Evolutionary conservation across 2,888 invertebrate genomes (phyloP).

Genomic region (Agrotis exclamationis): DNA sequence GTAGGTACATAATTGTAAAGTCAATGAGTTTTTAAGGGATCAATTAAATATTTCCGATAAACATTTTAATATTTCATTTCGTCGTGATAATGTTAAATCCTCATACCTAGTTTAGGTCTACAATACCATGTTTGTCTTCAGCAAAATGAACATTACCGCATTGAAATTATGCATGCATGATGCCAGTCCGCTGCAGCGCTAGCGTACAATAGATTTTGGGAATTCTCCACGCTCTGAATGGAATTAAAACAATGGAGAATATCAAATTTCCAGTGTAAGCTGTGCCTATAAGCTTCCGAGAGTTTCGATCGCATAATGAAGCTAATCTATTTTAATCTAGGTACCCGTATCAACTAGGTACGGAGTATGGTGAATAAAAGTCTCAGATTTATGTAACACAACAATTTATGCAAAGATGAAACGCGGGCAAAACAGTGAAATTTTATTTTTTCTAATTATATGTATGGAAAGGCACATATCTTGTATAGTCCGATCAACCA

Average conservation of each 20-base stretch:
- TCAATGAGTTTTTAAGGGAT: background rate
- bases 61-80: slow-evolving; percentile 12
- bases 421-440: background rate
- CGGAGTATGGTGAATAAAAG: background rate
- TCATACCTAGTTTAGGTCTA: slow-evolving; percentile 34
- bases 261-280: slow-evolving; percentile 62
- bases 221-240: slow-evolving; percentile 73
- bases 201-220: slow-evolving; percentile 82
- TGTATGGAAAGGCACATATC: no score
- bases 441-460: no score
- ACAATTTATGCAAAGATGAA: no score
- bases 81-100: slow-evolving; percentile 2
- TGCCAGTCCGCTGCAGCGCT: slow-evolving; percentile 64
- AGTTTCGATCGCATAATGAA: slow-evolving; percentile 46
- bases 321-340: slow-evolving; percentile 55
- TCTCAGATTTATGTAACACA: background rate
- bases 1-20: no score
- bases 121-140: slow-evolving; percentile 71
- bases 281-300: slow-evolving; percentile 64
- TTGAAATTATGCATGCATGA: slow-evolving; percentile 81
- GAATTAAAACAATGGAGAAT: slow-evolving; percentile 80
- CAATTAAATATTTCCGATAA: background rate
- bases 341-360: slow-evolving; percentile 20
- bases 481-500: no score
- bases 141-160: slow-evolving; percentile 70